A percentile compares a stretch with the other conserved stretches of the same genome.
These are phyloP conservation scores for Forbesichthys papilliferus DNA, from an alignment of 2,113 vertebrate genomes.

Conservation along the genomic window DNA sequence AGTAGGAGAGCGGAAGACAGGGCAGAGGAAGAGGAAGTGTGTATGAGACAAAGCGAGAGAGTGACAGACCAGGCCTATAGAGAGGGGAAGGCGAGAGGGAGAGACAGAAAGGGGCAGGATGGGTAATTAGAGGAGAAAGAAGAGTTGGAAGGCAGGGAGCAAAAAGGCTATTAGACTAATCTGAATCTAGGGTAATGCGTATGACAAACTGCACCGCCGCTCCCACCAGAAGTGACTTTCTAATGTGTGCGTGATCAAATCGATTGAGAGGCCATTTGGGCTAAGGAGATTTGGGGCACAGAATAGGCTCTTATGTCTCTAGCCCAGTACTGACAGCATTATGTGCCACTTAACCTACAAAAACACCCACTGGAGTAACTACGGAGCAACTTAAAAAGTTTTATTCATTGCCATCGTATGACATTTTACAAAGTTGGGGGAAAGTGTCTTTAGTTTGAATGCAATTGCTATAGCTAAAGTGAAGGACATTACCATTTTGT, in stretches of 20 bases:
- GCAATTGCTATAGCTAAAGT: background rate
- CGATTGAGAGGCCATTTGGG: slow-evolving; percentile 36
- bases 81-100: background rate
- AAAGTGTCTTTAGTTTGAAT: background rate
- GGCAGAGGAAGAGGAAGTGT: background rate
- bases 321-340: slow-evolving; percentile 1
- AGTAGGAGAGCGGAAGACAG: background rate
- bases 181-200: slow-evolving; percentile 43
- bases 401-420: background rate
- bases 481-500: slow-evolving; percentile 12
- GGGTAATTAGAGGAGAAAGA: background rate
- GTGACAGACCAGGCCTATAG: background rate
- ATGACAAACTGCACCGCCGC: slow-evolving; percentile 49
- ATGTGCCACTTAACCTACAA: slow-evolving; percentile 3
- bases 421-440: background rate
- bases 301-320: slow-evolving; percentile 27
- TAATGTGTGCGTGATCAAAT: slow-evolving; percentile 50
- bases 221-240: slow-evolving; percentile 45
- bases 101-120: background rate
- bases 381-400: background rate
- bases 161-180: slow-evolving; percentile 56
- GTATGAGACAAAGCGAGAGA: background rate
- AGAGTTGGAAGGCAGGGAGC: slow-evolving; percentile 33
- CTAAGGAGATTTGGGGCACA: slow-evolving; percentile 29
- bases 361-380: slow-evolving; percentile 1